These are phyloP conservation scores for Rhogogaster chlorosoma DNA, from an alignment of 2,888 invertebrate genomes.

Conservation along the genomic window DNA sequence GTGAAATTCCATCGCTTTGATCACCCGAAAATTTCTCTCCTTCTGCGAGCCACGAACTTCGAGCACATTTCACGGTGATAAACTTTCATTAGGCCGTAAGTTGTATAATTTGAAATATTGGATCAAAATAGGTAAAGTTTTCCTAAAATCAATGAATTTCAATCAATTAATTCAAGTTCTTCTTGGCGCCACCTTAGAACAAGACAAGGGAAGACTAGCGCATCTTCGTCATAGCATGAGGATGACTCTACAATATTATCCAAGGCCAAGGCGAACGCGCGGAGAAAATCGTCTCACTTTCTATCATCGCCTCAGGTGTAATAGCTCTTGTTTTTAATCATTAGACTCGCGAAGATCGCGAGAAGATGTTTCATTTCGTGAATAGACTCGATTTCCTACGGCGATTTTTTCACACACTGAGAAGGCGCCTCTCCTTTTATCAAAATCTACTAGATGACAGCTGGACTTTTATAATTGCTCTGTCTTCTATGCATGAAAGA, in stretches of 20 bases:
- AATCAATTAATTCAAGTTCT: not conserved
- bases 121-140: not conserved
- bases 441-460: not conserved
- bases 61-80: not conserved
- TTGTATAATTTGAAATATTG: not conserved
- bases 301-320: not conserved
- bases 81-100: not conserved
- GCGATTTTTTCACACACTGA: not conserved
- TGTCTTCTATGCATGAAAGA: not conserved
- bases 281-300: slow-evolving; percentile 20
- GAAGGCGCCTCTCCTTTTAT: not conserved
- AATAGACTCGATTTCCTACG: not conserved
- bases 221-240: not conserved
- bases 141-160: not conserved
- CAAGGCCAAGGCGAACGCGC: slow-evolving; percentile 9
- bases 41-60: not conserved
- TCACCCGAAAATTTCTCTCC: not conserved
- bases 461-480: not conserved
- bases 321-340: not conserved
- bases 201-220: not conserved
- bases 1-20: not conserved
- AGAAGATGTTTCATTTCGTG: not conserved
- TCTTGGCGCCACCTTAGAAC: not conserved
- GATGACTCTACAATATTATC: slow-evolving; percentile 12
- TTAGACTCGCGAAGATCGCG: not conserved